A percentile compares a stretch with the other conserved stretches of the same genome.
phyloP scores from a whole-genome alignment of 1,140 invertebrate species.

The Episyrphus balteatus region DNA sequence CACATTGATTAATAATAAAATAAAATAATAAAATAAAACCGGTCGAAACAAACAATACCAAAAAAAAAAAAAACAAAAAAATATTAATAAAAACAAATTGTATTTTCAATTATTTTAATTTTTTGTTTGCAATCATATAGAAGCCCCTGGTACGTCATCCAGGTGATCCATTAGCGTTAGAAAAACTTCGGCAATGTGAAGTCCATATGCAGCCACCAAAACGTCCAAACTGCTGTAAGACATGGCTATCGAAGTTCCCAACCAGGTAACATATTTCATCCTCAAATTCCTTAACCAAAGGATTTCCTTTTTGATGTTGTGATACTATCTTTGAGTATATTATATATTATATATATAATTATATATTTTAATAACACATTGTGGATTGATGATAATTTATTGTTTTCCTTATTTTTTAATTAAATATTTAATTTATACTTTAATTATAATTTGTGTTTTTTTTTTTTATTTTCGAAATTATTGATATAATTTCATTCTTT shows the following conservation, averaged over 20 bases:
- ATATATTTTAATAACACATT: conserved; percentile 2
- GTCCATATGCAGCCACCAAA: conserved; percentile 58
- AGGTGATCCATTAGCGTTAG: conserved; percentile 59
- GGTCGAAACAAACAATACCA: no score
- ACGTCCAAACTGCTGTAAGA: conserved; percentile 72
- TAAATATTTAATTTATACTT: neutral
- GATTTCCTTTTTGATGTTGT: conserved; percentile 38
- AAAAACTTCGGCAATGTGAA: conserved; percentile 80
- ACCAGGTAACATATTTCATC: conserved; percentile 27
- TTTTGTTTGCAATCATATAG: conserved; percentile 42
- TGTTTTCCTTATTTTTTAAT: neutral
- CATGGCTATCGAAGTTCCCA: conserved; percentile 89
- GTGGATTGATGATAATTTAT: neutral
- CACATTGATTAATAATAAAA: no score
- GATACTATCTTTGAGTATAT: conserved; percentile 10
- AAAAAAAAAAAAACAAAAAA: no score
- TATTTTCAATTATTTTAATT: no score
- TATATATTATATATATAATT: conserved; percentile 12
- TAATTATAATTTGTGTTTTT: neutral
- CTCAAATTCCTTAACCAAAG: conserved; percentile 11
- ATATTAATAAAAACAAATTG: no score
- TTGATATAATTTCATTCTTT: neutral
- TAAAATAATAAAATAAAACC: no score
- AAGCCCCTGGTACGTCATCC: conserved; percentile 76
- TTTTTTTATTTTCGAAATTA: neutral